Evolutionary conservation across 2,113 vertebrate genomes (phyloP).

Genomic region (Centropus bengalensis): DNA sequence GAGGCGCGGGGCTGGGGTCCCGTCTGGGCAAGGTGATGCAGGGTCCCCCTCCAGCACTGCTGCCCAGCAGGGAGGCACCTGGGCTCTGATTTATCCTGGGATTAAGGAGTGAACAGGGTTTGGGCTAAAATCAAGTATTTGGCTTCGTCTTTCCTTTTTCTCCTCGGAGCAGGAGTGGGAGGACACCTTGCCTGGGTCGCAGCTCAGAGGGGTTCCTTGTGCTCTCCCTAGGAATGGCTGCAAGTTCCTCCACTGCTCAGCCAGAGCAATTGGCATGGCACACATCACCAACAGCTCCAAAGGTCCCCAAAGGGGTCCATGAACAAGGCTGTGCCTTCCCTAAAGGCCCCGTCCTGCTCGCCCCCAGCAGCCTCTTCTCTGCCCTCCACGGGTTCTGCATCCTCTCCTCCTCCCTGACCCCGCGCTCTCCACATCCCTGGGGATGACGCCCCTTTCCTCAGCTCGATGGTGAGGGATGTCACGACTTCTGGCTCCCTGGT

Average conservation of each 20-base stretch:
- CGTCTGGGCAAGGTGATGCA: accelerated
- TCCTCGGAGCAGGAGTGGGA: background rate
- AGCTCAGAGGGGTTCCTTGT: background rate
- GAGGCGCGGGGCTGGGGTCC: background rate
- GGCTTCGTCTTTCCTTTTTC: background rate
- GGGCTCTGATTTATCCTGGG: accelerated
- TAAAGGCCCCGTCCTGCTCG: slow-evolving; percentile 89
- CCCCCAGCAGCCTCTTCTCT: slow-evolving; percentile 94
- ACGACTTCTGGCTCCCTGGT: background rate
- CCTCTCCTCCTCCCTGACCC: background rate
- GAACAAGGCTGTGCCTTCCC: slow-evolving; percentile 88
- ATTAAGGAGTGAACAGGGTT: background rate
- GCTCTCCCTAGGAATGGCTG: slow-evolving; percentile 87
- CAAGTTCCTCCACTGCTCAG: slow-evolving; percentile 96
- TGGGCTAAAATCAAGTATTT: background rate
- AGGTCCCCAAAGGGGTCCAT: slow-evolving; percentile 79
- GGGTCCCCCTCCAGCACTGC: accelerated
- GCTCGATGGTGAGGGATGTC: background rate
- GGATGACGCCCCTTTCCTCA: background rate
- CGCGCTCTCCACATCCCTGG: background rate
- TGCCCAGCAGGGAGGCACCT: background rate
- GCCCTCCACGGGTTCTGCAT: slow-evolving; percentile 88
- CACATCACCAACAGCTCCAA: slow-evolving; percentile 90
- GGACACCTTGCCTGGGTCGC: background rate
- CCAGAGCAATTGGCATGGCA: slow-evolving; percentile 91